Evolutionary conservation across 2,888 invertebrate species (phyloP), one percentile per base, ranked within the genome.

Genomic region (Phengaris alcon): DNA sequence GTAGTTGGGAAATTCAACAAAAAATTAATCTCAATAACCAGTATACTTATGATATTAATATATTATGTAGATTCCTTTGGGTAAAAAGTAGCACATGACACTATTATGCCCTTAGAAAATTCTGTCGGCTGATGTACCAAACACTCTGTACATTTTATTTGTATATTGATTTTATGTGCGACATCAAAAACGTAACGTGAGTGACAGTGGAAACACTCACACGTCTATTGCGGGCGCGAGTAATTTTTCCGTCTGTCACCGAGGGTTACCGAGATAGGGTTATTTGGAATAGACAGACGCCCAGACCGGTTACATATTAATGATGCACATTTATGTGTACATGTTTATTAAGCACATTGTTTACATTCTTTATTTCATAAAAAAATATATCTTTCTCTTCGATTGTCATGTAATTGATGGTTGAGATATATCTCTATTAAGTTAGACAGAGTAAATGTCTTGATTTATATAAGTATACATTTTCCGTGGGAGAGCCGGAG

Each of bases 221-320:
- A 10, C 0, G 22, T 68, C 77, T 76, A 80, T 77, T 75, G 77
- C 77, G 78, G 78, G 78, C 74, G 78, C 76, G 77, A 79, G 82
- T 84, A 82, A 87, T 88, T 86, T 85, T 82, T 88, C 81, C 80
- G 73, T 74, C 83, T 87, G 89, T 89, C 89, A 82, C 82, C 88
- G 81, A 80, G 74, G 75, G 77, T 82, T 81, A 81, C 77, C 76
- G 76, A 76, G 79, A 79, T 78, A 77, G 79, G 78, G 82, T 82
- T 82, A 83, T 82, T 84, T 84, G 81, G 81, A 74, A 78, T 70
- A 75, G 73, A 75, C 68, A 73, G 76, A 35, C 55, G n/a, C 75
- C 12, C 22, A 46, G 72, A 75, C 76, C 59, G 48, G 74, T 68
- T 52, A 54, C 68, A 64, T 74, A 54, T 54, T 68, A 54, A 64